Evolutionary conservation across 1,140 invertebrate genomes (phyloP).

Genomic region (Ceratosolen solmsi): DNA sequence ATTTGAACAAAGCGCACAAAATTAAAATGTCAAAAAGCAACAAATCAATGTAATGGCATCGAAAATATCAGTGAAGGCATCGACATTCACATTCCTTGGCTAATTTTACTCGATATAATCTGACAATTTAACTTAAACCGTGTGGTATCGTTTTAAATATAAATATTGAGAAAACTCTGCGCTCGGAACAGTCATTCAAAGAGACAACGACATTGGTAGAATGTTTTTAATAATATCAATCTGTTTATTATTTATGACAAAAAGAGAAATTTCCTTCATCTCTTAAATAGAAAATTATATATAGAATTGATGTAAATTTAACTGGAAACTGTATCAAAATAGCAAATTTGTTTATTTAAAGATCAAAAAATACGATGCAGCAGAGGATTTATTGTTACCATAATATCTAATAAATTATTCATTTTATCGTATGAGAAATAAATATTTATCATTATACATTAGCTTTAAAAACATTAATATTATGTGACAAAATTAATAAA

Average conservation of each 20-base stretch:
- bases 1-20: not conserved
- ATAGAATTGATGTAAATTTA: too few relatives aligned
- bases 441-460: too few relatives aligned
- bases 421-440: too few relatives aligned
- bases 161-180: not conserved
- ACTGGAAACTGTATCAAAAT: too few relatives aligned
- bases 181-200: not conserved
- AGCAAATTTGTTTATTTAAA: too few relatives aligned
- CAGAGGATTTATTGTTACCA: too few relatives aligned
- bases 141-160: slow-evolving; percentile 8
- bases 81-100: slow-evolving; percentile 25
- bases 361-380: too few relatives aligned
- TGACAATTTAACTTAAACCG: not conserved
- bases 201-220: not conserved
- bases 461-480: too few relatives aligned
- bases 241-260: not conserved
- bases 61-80: not conserved
- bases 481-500: too few relatives aligned
- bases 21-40: not conserved
- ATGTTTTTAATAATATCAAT: not conserved
- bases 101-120: slow-evolving; percentile 9
- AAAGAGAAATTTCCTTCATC: not conserved
- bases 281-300: too few relatives aligned
- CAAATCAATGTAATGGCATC: not conserved
- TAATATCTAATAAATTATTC: too few relatives aligned